Conservation (phyloP, 2,888 invertebrate species). For the Spatulosminthurus flaviceps region DNA sequence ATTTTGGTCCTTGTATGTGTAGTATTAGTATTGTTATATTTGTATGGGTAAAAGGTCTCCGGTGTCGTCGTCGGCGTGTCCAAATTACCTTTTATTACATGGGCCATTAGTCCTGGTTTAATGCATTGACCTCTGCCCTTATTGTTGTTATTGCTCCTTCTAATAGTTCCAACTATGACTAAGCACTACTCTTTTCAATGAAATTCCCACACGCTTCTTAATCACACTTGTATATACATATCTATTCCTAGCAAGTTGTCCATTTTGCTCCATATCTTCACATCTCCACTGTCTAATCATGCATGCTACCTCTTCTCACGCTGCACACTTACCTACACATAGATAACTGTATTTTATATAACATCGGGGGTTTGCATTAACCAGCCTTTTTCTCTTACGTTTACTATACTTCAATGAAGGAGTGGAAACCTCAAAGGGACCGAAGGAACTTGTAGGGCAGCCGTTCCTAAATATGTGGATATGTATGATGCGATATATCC, state of each 20-base stretch:
- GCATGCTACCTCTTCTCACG: too few species aligned
- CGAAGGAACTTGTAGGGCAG: neutral
- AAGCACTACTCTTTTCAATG: neutral
- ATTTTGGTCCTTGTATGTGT: neutral
- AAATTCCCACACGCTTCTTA: neutral
- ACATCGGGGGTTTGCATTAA: too few species aligned
- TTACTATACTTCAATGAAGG: neutral
- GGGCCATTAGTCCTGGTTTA: slow-evolving; percentile 26
- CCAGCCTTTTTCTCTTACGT: too few species aligned
- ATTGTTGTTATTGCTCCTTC: neutral
- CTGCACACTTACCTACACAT: too few species aligned
- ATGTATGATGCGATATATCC: neutral
- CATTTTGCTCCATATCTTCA: too few species aligned
- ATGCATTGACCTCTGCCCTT: slow-evolving; percentile 23
- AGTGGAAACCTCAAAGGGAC: neutral
- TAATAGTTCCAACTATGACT: too few species aligned
- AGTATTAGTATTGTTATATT: too few species aligned
- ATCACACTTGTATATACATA: too few species aligned
- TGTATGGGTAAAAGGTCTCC: slow-evolving; percentile 4
- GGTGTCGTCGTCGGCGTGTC: slow-evolving; percentile 25
- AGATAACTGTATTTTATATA: too few species aligned
- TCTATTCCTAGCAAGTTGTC: too few species aligned
- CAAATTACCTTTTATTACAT: slow-evolving; percentile 28
- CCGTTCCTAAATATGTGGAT: neutral
- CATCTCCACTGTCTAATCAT: too few species aligned